Percentiles rank a stretch among this genome's conserved stretches.
Evolutionary conservation across 92 coral and sea anemone genomes (phyloP).

Genomic region (Palythoa grandiflora): DNA sequence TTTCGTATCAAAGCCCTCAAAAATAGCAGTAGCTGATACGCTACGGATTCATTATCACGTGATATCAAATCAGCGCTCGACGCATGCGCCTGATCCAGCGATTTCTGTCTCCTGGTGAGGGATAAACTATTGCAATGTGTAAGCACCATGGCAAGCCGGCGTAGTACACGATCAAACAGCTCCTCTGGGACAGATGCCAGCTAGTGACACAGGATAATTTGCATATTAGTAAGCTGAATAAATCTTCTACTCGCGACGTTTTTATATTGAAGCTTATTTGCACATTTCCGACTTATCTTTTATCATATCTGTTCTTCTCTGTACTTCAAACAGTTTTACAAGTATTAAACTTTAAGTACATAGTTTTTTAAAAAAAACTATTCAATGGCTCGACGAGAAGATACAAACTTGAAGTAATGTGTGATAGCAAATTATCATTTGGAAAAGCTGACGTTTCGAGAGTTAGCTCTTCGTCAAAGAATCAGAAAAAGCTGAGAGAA

Average conservation of each 20-base stretch:
- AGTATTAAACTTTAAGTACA: no score
- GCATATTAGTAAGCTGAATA: background rate
- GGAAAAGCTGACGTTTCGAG: no score
- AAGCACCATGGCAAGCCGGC: conserved; percentile 77
- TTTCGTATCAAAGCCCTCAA: conserved; percentile 17
- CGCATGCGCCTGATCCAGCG: conserved; percentile 59
- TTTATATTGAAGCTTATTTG: background rate
- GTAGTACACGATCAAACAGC: conserved; percentile 80
- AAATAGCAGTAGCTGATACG: conserved; percentile 18
- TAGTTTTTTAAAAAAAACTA: no score
- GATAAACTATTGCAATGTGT: conserved; percentile 76
- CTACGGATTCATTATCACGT: conserved; percentile 11
- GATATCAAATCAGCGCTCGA: background rate
- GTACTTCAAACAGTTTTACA: no score
- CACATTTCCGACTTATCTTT: no score
- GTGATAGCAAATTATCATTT: no score
- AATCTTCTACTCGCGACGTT: background rate
- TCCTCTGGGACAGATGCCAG: conserved; percentile 78
- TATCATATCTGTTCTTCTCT: no score
- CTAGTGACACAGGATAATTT: conserved; percentile 43
- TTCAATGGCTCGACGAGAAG: no score
- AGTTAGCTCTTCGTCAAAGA: no score
- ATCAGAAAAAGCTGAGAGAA: no score
- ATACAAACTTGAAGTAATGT: no score
- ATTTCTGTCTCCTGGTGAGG: conserved; percentile 67